A percentile compares a stretch with the other conserved stretches of the same genome.
Conservation (phyloP, 2,113 vertebrate genomes). For the Reinhardtius hippoglossoides region DNA sequence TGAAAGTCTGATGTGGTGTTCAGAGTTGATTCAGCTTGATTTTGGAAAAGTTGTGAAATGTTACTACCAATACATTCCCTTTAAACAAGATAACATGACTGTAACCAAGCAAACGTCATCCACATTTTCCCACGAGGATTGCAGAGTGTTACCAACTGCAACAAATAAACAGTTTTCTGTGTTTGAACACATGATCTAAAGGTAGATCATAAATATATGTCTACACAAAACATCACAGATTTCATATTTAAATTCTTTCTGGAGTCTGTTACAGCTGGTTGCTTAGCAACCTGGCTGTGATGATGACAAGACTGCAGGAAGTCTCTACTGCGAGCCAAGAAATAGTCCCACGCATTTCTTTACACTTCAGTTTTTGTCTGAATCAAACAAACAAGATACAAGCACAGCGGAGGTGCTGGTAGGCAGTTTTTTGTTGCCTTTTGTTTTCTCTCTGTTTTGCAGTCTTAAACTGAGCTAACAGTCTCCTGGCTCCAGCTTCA, state of each 20-base stretch:
- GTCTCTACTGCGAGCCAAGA: background rate
- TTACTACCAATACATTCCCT: background rate
- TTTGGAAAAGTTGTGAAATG: background rate
- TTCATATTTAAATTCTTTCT: slow-evolving; percentile 15
- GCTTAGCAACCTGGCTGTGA: background rate
- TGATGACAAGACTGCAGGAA: background rate
- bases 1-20: background rate
- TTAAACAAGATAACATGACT: background rate
- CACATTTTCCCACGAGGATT: background rate
- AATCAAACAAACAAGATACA: background rate
- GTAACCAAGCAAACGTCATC: background rate
- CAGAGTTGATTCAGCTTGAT: too few relatives aligned
- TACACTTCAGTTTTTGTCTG: background rate
- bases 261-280: background rate
- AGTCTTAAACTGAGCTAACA: background rate
- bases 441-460: background rate
- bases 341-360: background rate
- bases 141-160: background rate
- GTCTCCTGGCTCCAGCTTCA: background rate
- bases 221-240: background rate
- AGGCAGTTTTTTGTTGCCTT: background rate
- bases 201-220: background rate
- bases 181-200: background rate
- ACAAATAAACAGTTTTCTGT: background rate
- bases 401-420: background rate